Base-by-base conservation (phyloP, 1,140 invertebrate genomes). In the Heliconius eleuchia region DNA sequence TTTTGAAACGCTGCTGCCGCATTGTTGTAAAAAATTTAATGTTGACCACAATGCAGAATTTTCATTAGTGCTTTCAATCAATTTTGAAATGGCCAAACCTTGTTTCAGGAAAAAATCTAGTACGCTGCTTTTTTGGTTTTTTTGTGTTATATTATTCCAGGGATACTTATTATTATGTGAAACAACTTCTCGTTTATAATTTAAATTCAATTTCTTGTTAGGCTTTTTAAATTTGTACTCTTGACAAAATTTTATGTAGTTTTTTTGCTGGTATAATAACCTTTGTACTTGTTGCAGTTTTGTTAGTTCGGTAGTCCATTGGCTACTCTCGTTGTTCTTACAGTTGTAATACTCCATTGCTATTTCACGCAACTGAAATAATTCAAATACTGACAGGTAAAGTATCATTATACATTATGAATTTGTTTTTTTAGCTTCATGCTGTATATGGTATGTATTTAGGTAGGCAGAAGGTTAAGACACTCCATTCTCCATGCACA, bases 311-410 rank as follows among this genome's bases (percentile, higher is more conserved):
- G 87, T 87, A 42, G 95, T 91, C 90, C 95, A 92, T 71, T 91
- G 82, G 84, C 94, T 94, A 46, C 94, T 95, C 9, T 92, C 90
- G 81, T 96, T 95, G 60, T 95, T 94, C 34, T 94, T 94, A 84
- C 96, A 97, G 83, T 96, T 96, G 82, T 96, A 95, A 91, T 97
- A 97, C 79, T 97, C 95, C 81, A 97, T 92, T 42, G 95, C 96
- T 19, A 96, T 87, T 94, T 97, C 95, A 83, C 95, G 95, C 7
- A 97, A 85, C 96, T 97, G 85, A 74, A 95, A 77, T 5, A 39
- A 39, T 39, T 8, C 3, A 72, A n/a, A 72, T 37, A 57, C 7
- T 1, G 1, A 2, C 13, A 16, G 13, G 4, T 46, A 16, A 46
- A 46, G 0, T 4, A 46, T 16, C 3, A 46, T 46, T 46, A 4